phyloP scores from a whole-genome alignment of 1,140 invertebrate genomes.

The Amphibalanus amphitrite region DNA sequence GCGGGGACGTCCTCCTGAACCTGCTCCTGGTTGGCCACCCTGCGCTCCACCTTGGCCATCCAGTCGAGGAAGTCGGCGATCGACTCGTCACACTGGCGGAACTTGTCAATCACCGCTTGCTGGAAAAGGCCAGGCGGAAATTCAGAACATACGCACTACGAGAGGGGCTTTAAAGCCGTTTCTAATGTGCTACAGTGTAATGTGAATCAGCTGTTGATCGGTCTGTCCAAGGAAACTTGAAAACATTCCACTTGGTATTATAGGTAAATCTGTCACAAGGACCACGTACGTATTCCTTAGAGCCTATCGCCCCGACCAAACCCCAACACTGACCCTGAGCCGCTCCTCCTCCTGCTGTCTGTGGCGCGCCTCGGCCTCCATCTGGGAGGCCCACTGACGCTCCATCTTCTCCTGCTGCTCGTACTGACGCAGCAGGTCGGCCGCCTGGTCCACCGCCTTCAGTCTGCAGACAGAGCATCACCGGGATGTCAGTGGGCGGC shows the following conservation, averaged over 20 bases:
- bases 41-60: conserved; percentile 68
- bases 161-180: too few species aligned
- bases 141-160: too few species aligned
- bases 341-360: not conserved
- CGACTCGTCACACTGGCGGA: conserved; percentile 69
- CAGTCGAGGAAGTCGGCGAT: conserved; percentile 68
- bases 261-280: too few species aligned
- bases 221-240: too few species aligned
- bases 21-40: conserved; percentile 61
- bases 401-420: not conserved
- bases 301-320: too few species aligned
- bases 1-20: conserved; percentile 75
- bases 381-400: not conserved
- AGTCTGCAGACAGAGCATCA: not conserved
- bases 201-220: too few species aligned
- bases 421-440: not conserved
- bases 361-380: not conserved
- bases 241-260: too few species aligned
- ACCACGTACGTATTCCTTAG: too few species aligned
- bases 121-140: conserved; percentile 30
- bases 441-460: not conserved
- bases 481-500: too few species aligned
- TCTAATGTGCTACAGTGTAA: too few species aligned
- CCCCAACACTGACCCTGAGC: not conserved
- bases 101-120: conserved; percentile 88